phyloP scores from a whole-genome alignment of 1,140 invertebrate genomes.

The Ladona fulva region DNA sequence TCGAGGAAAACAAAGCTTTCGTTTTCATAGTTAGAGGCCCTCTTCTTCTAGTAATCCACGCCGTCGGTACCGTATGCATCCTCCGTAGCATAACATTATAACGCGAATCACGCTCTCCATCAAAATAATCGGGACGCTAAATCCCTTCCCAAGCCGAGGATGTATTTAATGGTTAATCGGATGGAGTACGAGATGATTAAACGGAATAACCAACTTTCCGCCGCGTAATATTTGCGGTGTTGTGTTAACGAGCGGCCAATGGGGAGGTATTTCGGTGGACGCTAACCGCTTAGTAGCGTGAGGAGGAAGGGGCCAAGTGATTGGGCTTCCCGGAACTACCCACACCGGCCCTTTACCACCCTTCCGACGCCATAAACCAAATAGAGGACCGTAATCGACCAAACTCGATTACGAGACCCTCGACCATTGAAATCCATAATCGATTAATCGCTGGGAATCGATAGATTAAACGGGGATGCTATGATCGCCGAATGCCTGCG shows the following conservation, averaged over 20 bases:
- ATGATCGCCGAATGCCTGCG: no score
- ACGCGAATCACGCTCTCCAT: neutral
- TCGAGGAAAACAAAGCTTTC: no score
- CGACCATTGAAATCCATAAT: conserved; percentile 9
- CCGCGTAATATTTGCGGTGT: neutral
- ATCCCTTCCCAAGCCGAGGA: no score
- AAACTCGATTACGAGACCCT: neutral
- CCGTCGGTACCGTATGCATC: no score
- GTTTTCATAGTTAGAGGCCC: no score
- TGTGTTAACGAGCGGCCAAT: neutral
- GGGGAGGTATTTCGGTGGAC: neutral
- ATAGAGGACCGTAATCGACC: neutral
- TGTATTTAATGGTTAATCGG: neutral
- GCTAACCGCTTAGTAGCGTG: neutral
- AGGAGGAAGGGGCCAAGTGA: neutral
- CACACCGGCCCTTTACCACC: neutral
- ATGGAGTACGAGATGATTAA: no score
- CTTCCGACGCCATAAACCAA: conserved; percentile 3
- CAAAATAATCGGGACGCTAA: neutral
- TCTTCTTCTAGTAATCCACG: no score
- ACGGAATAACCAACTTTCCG: no score
- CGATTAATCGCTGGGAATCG: neutral
- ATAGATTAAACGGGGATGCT: neutral
- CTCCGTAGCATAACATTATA: no score
- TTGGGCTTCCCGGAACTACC: neutral